Evolutionary conservation across 2,113 vertebrate genomes (phyloP).

Genomic region (Falco punctatus): DNA sequence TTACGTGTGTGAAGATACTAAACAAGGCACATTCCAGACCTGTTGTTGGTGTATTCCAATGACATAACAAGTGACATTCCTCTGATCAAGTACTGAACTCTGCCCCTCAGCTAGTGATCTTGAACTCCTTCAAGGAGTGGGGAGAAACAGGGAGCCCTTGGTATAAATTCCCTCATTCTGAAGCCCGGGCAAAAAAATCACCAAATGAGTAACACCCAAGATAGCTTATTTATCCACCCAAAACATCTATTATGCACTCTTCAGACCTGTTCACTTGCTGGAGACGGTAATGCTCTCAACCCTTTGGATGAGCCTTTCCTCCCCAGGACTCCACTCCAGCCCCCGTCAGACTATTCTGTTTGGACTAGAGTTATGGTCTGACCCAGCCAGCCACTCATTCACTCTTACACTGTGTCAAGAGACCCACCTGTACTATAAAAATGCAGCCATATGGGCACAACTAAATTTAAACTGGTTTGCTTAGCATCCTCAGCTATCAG

Average conservation of each 20-base stretch:
- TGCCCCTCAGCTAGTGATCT: not conserved
- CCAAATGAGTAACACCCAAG: not conserved
- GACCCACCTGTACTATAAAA: not conserved
- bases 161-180: not conserved
- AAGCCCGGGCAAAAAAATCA: not conserved
- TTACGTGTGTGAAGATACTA: not conserved
- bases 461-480: not conserved
- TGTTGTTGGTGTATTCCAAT: not conserved
- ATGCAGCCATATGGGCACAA: not conserved
- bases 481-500: not conserved
- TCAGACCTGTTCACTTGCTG: not conserved
- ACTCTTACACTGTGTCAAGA: not conserved
- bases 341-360: not conserved
- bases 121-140: not conserved
- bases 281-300: not conserved
- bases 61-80: not conserved
- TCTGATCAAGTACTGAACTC: not conserved
- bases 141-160: not conserved
- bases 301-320: not conserved
- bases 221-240: not conserved
- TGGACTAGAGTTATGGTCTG: not conserved
- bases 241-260: not conserved
- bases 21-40: not conserved
- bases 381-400: not conserved
- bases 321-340: not conserved